These are phyloP conservation scores for Protomyctophum bolini DNA, from an alignment of 2,113 vertebrate genomes.

Conservation along the genomic window DNA sequence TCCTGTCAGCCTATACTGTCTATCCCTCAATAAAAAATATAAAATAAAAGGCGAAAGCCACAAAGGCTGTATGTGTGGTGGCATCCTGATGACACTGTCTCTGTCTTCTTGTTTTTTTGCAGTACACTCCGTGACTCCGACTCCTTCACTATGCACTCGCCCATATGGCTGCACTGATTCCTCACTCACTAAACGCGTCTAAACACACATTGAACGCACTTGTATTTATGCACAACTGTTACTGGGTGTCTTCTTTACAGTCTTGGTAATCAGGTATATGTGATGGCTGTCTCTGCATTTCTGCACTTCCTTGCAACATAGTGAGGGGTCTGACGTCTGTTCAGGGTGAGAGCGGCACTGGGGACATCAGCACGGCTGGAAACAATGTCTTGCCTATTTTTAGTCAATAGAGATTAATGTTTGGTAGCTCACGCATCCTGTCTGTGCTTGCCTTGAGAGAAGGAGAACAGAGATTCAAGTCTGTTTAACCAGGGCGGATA, in stretches of 20 bases:
- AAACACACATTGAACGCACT: not conserved
- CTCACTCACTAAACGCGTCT: slow-evolving; percentile 13
- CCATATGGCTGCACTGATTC: slow-evolving; percentile 29
- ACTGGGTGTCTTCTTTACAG: not conserved
- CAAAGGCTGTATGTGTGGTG: no score
- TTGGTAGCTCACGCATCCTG: slow-evolving; percentile 61
- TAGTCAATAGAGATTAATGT: slow-evolving; percentile 62
- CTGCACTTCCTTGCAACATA: slow-evolving; percentile 6
- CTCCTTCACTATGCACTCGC: not conserved
- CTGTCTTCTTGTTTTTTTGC: no score
- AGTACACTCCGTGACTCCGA: no score
- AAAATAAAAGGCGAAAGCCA: no score
- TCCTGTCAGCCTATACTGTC: no score
- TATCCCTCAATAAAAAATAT: no score
- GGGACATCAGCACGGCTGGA: slow-evolving; percentile 31
- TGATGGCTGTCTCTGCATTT: slow-evolving; percentile 22
- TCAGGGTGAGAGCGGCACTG: slow-evolving; percentile 8
- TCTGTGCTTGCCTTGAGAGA: slow-evolving; percentile 55
- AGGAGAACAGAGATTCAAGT: slow-evolving; percentile 18
- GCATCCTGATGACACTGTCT: no score
- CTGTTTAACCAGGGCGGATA: slow-evolving; percentile 12
- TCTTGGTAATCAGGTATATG: not conserved
- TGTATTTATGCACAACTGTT: not conserved
- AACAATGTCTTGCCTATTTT: slow-evolving; percentile 73
- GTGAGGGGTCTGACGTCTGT: slow-evolving; percentile 21